Evolutionary conservation across 2,888 invertebrate species (phyloP), one percentile per base, ranked within the genome.

Genomic region (Agrotis segetum): DNA sequence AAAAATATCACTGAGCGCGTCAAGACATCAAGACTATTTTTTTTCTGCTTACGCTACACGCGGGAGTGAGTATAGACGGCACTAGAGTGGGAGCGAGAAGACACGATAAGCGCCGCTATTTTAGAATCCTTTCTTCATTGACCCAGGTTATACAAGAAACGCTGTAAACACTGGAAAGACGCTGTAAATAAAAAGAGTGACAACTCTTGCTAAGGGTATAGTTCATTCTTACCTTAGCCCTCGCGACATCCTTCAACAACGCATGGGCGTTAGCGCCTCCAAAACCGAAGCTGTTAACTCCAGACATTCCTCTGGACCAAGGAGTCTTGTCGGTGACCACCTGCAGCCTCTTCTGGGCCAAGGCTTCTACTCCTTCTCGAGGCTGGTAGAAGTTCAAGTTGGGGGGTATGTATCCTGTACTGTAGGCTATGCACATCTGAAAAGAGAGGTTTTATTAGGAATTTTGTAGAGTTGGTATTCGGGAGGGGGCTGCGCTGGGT

Each of bases 201-300:
- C n/a, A n/a, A n/a, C n/a, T n/a, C n/a, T n/a, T n/a, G n/a, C n/a
- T n/a, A n/a, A n/a, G n/a, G n/a, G n/a, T n/a, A n/a, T n/a, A n/a
- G n/a, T n/a, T n/a, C n/a, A n/a, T n/a, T n/a, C n/a, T n/a, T 49
- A 96, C 92, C 94, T 97, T 98, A 46, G 88, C 96, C 77, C 97
- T 97, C 0, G 94, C 88, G 69, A 97, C 93, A 60, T 97, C 97
- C 88, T 97, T 97, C 13, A 98, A 89, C 55, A 98, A 89, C 44
- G 97, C 95, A 86, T 98, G 98, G 60, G 97, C 98, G 88, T 99
- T 99, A 5, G 98, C 98, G 0, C 99, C 99, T 44, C 99, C 99
- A 89, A 99, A 99, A 0, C 99, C 99, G 90, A 99, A 99, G 14
- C 98, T 99, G 95, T 98, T 99, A 34, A 99, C 96, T 5, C 98